phyloP scores from a whole-genome alignment of 2,113 vertebrate species.

The Xenopus tropicalis region UCB_Xtro_10.0 CM004450.2:94655001-94655500 shows the following conservation, averaged over 20 bases:
- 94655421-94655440: slow-evolving; percentile 24
- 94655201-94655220: slow-evolving; percentile 34
- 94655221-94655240: slow-evolving; percentile 9
- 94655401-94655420: slow-evolving; percentile 52
- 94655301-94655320: slow-evolving; percentile 60
- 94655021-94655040: too few relatives aligned
- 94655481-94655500: background rate
- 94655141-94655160: slow-evolving; percentile 7
- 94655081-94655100: too few relatives aligned
- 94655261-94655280: slow-evolving; percentile 53
- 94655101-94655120: background rate
- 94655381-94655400: slow-evolving; percentile 61
- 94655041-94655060: too few relatives aligned
- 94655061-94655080: too few relatives aligned
- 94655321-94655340: slow-evolving; percentile 49
- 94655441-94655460: background rate
- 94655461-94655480: background rate
- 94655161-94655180: slow-evolving; percentile 40
- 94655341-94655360: slow-evolving; percentile 61
- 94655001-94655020: too few relatives aligned
- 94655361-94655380: slow-evolving; percentile 42
- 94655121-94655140: background rate
- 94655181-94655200: slow-evolving; percentile 41
- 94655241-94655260: slow-evolving; percentile 56
- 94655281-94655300: slow-evolving; percentile 68